Percentiles rank a stretch among this genome's conserved stretches.
Evolutionary conservation across 1,140 invertebrate genomes (phyloP).

Genomic region (Pararge aegeria): DNA sequence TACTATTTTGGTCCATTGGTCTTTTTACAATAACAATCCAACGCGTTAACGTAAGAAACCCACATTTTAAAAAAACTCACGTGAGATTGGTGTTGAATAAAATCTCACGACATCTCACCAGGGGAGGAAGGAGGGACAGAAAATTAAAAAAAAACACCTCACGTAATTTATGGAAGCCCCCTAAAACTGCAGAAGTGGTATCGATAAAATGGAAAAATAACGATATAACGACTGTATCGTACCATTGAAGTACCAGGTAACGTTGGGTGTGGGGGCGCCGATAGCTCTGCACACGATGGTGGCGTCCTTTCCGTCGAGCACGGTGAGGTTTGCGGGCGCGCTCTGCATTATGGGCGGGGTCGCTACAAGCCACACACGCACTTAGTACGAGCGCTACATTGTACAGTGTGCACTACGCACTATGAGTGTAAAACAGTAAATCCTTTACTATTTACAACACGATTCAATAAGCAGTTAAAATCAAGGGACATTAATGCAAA

Average conservation of each 20-base stretch:
- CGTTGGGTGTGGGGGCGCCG: slow-evolving; percentile 93
- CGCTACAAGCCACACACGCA: slow-evolving; percentile 82
- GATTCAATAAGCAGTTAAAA: neutral
- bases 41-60: too few relatives aligned
- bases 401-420: slow-evolving; percentile 17
- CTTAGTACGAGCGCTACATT: slow-evolving; percentile 56
- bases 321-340: slow-evolving; percentile 91
- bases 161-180: too few relatives aligned
- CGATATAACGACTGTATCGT: too few relatives aligned
- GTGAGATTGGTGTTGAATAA: too few relatives aligned
- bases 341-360: slow-evolving; percentile 91
- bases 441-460: slow-evolving; percentile 2
- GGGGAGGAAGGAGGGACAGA: too few relatives aligned
- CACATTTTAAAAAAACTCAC: too few relatives aligned
- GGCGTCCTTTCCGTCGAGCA: slow-evolving; percentile 95
- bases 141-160: too few relatives aligned
- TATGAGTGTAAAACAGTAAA: neutral
- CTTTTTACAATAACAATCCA: too few relatives aligned
- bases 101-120: too few relatives aligned
- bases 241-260: slow-evolving; percentile 96
- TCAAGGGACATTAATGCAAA: too few relatives aligned
- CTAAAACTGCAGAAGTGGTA: too few relatives aligned
- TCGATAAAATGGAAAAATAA: neutral
- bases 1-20: too few relatives aligned
- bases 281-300: slow-evolving; percentile 91